phyloP scores from a whole-genome alignment of 2,888 invertebrate genomes.

The Oscheius onirici region DNA sequence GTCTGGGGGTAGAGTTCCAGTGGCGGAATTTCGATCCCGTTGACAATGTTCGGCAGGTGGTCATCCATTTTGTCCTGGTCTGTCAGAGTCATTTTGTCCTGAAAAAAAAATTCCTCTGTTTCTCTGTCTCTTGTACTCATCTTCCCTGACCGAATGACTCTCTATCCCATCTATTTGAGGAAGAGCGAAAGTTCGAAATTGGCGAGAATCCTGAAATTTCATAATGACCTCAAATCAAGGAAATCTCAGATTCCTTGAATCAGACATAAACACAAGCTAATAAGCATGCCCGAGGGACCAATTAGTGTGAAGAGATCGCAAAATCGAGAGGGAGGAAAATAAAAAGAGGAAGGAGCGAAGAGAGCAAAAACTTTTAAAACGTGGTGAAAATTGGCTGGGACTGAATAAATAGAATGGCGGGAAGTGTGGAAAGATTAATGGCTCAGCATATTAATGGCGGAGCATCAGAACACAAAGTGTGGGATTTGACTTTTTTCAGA shows the following conservation, averaged over 20 bases:
- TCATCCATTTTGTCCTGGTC: not conserved
- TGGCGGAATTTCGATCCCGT: slow-evolving; percentile 26
- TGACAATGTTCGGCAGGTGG: slow-evolving; percentile 13
- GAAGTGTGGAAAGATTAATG: too few species aligned
- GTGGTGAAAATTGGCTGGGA: too few species aligned
- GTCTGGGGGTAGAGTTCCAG: slow-evolving; percentile 5
- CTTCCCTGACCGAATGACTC: not conserved
- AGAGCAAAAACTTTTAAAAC: too few species aligned
- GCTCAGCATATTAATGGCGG: too few species aligned
- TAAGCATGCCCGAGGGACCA: not conserved
- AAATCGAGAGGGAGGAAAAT: not conserved
- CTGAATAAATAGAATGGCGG: too few species aligned
- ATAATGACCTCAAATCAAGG: not conserved
- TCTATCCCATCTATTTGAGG: slow-evolving; percentile 19
- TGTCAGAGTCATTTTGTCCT: not conserved
- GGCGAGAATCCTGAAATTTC: slow-evolving; percentile 1
- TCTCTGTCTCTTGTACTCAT: not conserved
- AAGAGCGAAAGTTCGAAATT: not conserved
- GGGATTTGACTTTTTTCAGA: too few species aligned
- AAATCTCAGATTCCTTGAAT: not conserved
- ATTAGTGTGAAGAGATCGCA: not conserved
- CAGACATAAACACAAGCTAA: not conserved
- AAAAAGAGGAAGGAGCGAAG: not conserved
- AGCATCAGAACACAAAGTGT: too few species aligned
- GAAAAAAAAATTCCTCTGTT: not conserved